Evolutionary conservation across 2,797 vertebrate species (phyloP).

Genomic region (Acridotheres tristis): DNA sequence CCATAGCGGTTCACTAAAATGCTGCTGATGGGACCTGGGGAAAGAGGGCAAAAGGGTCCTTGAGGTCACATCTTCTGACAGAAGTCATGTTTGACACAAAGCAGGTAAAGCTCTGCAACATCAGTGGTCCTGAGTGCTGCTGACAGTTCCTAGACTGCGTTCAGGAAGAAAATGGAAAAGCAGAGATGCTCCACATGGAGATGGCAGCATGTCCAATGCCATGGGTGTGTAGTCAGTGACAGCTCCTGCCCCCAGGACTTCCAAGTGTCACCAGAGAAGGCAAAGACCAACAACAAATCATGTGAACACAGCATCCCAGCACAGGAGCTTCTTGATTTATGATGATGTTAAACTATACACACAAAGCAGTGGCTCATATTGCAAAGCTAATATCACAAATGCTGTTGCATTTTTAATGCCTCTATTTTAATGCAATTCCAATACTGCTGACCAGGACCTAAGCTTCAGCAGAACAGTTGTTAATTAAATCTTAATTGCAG

Average conservation of each 20-base stretch:
- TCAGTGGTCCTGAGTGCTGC: background rate
- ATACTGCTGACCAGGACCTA: constrained; percentile 17
- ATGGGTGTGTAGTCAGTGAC: fast-evolving
- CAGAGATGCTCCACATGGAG: background rate
- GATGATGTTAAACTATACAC: background rate
- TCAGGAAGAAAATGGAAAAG: background rate
- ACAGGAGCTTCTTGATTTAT: background rate
- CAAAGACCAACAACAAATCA: background rate
- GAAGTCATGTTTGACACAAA: background rate
- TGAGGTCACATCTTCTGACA: background rate
- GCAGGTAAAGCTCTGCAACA: background rate
- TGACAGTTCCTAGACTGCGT: background rate
- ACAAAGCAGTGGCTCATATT: background rate
- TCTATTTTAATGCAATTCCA: constrained; percentile 38
- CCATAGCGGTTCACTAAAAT: constrained; percentile 81
- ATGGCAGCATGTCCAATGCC: background rate
- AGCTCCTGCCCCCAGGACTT: background rate
- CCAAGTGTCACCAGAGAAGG: background rate
- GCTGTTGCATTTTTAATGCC: constrained; percentile 44
- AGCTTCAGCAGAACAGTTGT: constrained; percentile 11
- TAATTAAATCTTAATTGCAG: constrained; percentile 57
- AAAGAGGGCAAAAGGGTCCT: background rate
- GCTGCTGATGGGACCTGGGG: constrained; percentile 83
- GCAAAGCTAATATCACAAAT: background rate
- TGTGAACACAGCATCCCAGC: background rate